phyloP scores from a whole-genome alignment of 2,113 vertebrate species.

The Grantiella picta region DNA sequence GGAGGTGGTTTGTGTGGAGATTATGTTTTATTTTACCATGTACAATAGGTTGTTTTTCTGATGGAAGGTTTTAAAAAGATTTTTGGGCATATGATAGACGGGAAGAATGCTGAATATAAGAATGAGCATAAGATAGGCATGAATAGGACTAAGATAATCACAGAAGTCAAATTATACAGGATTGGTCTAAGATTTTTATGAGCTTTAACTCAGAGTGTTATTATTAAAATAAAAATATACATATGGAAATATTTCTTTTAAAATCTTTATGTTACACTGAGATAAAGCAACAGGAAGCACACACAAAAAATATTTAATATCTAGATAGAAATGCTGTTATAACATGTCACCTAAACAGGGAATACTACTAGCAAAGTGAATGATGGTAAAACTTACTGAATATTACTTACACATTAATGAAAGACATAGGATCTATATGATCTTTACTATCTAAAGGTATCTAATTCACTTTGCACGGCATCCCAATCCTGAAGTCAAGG shows the following conservation, averaged over 20 bases:
- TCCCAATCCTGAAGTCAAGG: background rate
- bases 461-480: background rate
- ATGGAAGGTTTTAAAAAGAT: background rate
- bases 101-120: background rate
- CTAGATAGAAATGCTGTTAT: background rate
- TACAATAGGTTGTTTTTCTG: background rate
- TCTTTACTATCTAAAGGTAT: background rate
- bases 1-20: background rate
- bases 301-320: background rate
- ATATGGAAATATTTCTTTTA: background rate
- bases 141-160: background rate
- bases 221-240: background rate
- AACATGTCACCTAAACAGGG: background rate
- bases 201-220: background rate
- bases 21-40: constrained; percentile 9
- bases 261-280: background rate
- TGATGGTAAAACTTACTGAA: background rate
- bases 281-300: background rate
- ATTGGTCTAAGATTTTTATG: background rate
- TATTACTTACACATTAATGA: background rate
- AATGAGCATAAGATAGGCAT: background rate
- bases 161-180: background rate
- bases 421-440: background rate
- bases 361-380: background rate
- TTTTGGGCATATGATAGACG: background rate